Base-by-base conservation (phyloP, 2,797 vertebrate genomes). In the Avahi laniger region DNA sequence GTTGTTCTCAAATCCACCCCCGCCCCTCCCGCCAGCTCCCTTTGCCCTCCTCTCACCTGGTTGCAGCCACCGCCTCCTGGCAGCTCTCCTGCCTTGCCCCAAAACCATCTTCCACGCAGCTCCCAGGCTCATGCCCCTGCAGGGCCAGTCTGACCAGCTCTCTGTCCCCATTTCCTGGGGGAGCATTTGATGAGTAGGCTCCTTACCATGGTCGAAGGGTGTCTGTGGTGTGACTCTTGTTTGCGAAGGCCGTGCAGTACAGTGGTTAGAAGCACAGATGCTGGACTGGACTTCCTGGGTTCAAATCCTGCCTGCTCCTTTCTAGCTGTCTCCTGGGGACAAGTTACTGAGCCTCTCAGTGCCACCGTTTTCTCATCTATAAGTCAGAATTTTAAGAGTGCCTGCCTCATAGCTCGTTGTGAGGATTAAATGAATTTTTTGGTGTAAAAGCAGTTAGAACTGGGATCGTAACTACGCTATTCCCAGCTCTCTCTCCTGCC, bases 281-380 rank as follows among this genome's bases (percentile, higher is more conserved):
- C 46, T 65, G n/a, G 38, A 43, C 30, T 3, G 26, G 69, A 30
- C 7, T 24, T 79, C 12, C 57, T 43, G 80, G 50, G 78, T 88
- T 94, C 78, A 28, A 35, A 65, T 81, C 46, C 76, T 57, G 35
- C 73, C 18, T 12, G 30, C 13, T 54, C 2, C 35, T 57, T 67
- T 92, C 63, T 24, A 38, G 12, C 63, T 79, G 48, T 65, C 83
- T 85, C 69, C 65, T 7, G 30, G 73, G 43, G 59, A 17, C 93
- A 57, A 79, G 30, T 26, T 13, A 63, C 35, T 15, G 22, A n/a
- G 35, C 75, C 5, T 52, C 78, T 78, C 92, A 73, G 81, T 73
- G 33, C 57, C 35, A 22, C 2, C 0, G 0, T 78, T 67, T 65
- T n/a, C 73, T 89, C 72, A 13, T 24, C 57, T 52, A 2, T 52